Evolutionary conservation across 2,113 vertebrate species (phyloP).

Genomic region (Sebastes fasciatus): DNA sequence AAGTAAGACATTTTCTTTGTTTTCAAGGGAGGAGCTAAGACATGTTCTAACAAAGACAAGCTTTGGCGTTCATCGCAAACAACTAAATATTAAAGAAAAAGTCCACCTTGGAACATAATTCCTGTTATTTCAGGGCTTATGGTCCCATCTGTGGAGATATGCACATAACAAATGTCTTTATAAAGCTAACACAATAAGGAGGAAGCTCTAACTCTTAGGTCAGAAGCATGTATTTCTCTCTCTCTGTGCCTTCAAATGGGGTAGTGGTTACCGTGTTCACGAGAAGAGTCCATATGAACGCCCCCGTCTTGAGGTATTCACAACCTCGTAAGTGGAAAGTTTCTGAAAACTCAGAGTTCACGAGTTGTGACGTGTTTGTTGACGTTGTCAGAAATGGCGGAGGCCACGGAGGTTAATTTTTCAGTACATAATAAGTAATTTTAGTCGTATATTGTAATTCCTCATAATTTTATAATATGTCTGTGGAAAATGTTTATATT

Average conservation of each 20-base stretch:
- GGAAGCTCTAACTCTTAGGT: background rate
- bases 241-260: background rate
- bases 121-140: conserved; percentile 16
- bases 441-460: too few relatives aligned
- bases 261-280: too few relatives aligned
- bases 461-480: too few relatives aligned
- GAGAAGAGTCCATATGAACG: too few relatives aligned
- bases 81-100: conserved; percentile 39
- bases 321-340: too few relatives aligned
- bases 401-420: too few relatives aligned
- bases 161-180: background rate
- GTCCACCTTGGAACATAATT: conserved; percentile 40
- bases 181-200: background rate
- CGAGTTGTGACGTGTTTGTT: too few relatives aligned
- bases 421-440: too few relatives aligned
- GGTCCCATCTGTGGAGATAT: conserved; percentile 2
- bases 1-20: conserved; percentile 34
- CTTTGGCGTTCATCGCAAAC: conserved; percentile 25
- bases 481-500: too few relatives aligned
- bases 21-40: conserved; percentile 33
- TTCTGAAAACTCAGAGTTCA: too few relatives aligned
- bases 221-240: background rate
- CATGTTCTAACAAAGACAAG: conserved; percentile 22
- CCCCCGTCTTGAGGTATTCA: too few relatives aligned
- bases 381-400: too few relatives aligned